A percentile compares a stretch with the other conserved stretches of the same genome.
phyloP scores from a whole-genome alignment of 2,888 invertebrate species.

The Noctua comes region DNA sequence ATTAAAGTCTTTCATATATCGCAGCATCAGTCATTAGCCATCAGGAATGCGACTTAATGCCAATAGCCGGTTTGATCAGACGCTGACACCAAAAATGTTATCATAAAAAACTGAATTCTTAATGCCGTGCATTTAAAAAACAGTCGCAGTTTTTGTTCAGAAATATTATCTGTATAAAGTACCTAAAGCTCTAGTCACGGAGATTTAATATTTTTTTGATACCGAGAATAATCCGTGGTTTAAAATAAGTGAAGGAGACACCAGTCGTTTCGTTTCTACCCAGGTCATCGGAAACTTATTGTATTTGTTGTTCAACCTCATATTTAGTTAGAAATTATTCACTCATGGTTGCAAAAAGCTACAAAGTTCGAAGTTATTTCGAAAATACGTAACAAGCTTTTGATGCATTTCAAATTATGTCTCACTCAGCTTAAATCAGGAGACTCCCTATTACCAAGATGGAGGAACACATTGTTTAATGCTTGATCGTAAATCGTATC shows the following conservation, averaged over 20 bases:
- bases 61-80: conserved; percentile 57
- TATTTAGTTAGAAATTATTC: not conserved
- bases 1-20: conserved; percentile 26
- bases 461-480: not conserved
- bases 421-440: not conserved
- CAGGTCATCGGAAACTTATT: not conserved
- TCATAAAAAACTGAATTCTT: conserved; percentile 40
- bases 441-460: not conserved
- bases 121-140: conserved; percentile 37
- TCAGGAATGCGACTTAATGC: conserved; percentile 52
- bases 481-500: not conserved
- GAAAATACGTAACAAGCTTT: not conserved
- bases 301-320: not conserved
- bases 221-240: not conserved
- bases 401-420: not conserved
- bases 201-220: not conserved
- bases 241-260: not conserved
- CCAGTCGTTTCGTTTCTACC: not conserved
- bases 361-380: not conserved
- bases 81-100: conserved; percentile 39
- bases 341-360: not conserved
- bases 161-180: not conserved
- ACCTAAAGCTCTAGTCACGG: not conserved
- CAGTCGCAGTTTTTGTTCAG: conserved; percentile 25
- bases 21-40: conserved; percentile 36